A percentile compares a stretch with the other conserved stretches of the same genome.
Conservation (phyloP, 2,888 invertebrate genomes). For the Timema cristinae region DNA sequence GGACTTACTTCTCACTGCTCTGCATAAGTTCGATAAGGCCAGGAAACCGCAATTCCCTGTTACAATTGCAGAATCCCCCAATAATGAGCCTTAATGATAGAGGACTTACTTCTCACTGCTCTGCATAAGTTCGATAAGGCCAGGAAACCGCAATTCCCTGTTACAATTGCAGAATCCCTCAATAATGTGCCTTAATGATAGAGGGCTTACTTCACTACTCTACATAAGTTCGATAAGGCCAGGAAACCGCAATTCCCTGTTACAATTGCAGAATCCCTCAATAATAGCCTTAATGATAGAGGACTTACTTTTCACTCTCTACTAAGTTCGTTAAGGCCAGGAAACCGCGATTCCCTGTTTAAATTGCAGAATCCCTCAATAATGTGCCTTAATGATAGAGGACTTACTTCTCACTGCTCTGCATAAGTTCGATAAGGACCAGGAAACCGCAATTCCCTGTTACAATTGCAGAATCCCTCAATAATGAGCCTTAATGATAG, state of each 20-base stretch:
- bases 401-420: too few relatives aligned
- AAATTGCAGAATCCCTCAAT: conserved; percentile 63
- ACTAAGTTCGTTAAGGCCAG: conserved; percentile 63
- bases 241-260: too few relatives aligned
- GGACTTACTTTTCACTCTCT: too few relatives aligned
- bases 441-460: conserved; percentile 61
- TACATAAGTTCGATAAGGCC: too few relatives aligned
- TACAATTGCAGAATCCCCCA: conserved; percentile 63
- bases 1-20: too few relatives aligned
- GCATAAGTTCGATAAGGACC: conserved; percentile 65
- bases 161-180: conserved; percentile 65
- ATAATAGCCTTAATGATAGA: too few relatives aligned
- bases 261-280: too few relatives aligned
- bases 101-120: conserved; percentile 53
- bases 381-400: too few relatives aligned
- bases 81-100: too few relatives aligned
- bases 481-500: conserved; percentile 36
- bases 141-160: conserved; percentile 61
- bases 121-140: conserved; percentile 63
- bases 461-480: conserved; percentile 63
- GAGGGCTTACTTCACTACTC: too few relatives aligned
- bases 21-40: too few relatives aligned
- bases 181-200: too few relatives aligned
- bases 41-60: conserved; percentile 64
- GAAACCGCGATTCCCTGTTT: conserved; percentile 63